Base-by-base conservation (phyloP, 1,140 invertebrate genomes). In the Drosophila setifemur region DNA sequence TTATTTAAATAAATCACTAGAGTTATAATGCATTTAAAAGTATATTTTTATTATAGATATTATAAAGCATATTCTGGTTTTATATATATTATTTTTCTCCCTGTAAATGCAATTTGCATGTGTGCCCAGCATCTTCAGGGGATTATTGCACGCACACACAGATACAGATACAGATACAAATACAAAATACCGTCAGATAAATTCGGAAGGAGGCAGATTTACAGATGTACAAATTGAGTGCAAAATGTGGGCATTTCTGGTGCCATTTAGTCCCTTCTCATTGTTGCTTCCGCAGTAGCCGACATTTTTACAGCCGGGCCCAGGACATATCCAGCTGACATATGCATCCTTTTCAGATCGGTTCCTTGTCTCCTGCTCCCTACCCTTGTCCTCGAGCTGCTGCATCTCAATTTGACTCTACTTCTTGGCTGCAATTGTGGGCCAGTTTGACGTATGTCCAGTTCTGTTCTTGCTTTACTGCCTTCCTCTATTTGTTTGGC, bases 371-470 rank as follows among this genome's bases (percentile, higher is more conserved):
- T 12, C 33, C 21, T 21, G 18, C 40, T 12, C 25, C 25, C 43
- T 53, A 26, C 16, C 44, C 47, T 26, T 33, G n/a, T 29, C 23
- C 9, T 14, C 6, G 23, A n/a, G 12, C 42, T 44, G 42, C 53
- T 49, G 35, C 42, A 55, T 26, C 69, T 54, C 11, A 49, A 25
- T 16, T 60, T 47, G 44, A 28, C 16, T 44, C 29, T 61, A n/a
- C 40, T 8, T 19, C 37, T 45, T 48, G 44, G 31, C 48, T 72
- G 71, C 79, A 75, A 81, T 86, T 86, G 77, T 85, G 81, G 81
- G 82, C 82, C 81, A 85, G 72, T 68, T 81, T 79, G 81, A 72
- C 75, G 72, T 70, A 77, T 85, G 64, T 61, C 50, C 57, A 60
- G 57, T 54, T 47, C 48, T 42, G 4, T 23, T 8, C 53, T 33